Base-by-base conservation (phyloP, 2,797 vertebrate genomes). In the Acrocephalus scirpaceus region DNA sequence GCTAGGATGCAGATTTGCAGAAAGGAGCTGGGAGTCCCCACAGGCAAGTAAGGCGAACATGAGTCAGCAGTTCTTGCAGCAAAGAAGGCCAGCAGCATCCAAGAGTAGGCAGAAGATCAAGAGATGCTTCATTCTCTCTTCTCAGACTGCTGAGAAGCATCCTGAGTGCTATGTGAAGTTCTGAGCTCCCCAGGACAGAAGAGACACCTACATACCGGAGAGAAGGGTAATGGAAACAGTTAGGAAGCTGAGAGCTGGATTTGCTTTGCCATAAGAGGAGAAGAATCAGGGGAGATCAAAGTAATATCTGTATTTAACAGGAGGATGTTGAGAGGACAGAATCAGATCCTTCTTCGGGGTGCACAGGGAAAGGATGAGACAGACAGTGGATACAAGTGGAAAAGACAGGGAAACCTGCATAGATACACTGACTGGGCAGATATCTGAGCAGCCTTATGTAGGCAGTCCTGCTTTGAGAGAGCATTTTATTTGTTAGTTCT, bases 11-110 rank as follows among this genome's bases (percentile, higher is more conserved):
- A 32, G 62, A 10, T 65, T 29, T 50, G 50, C 1, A 6, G 45
- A 80, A 42, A 47, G 26, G 25, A 67, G 32, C 44, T 62, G 25
- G 19, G 53, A 70, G 44, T 66, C 45, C 22, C n/a, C 13, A 20
- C 7, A 21, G 47, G 18, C 18, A 19, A 48, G n/a, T 22, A 11
- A 54, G 20, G 7, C 67, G 78, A 79, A 36, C 3, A 0, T 70
- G 64, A 93, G 23, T 92, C 91, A 91, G 94, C 92, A 64, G 44
- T 66, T 82, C 60, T 36, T 71, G 44, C 84, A 64, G 74, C 47
- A 48, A 1, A 60, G 61, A 12, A 7, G 7, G 36, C 69, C 60
- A 50, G 13, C 29, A 74, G 14, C 60, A 56, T 50, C 45, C 29
- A 8, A 3, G 47, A 61, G 21, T 29, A 58, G 65, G 29, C 60